These are phyloP conservation scores for Argentina silus DNA, from an alignment of 2,797 vertebrate species.

Conservation along the genomic window DNA sequence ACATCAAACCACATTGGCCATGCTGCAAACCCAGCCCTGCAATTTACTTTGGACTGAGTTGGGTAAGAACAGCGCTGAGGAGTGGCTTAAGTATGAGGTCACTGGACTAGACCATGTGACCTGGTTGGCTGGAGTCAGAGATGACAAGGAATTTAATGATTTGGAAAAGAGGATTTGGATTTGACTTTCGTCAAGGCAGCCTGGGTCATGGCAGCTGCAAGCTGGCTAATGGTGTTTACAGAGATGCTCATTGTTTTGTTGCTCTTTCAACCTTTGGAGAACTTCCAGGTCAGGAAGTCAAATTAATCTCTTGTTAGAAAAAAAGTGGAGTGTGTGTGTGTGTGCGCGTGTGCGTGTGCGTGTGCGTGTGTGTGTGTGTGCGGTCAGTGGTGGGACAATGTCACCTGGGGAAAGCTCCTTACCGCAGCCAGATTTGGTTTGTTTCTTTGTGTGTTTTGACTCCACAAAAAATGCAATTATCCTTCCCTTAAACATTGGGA, in stretches of 20 bases:
- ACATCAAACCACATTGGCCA: not conserved
- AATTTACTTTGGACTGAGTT: not conserved
- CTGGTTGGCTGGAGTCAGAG: slow-evolving; percentile 30
- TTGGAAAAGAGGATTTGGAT: slow-evolving; percentile 41
- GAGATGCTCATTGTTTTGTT: slow-evolving; percentile 24
- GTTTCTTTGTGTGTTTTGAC: not conserved
- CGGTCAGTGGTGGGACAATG: not conserved
- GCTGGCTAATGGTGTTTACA: slow-evolving; percentile 21
- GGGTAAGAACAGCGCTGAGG: slow-evolving; percentile 26
- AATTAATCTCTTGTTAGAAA: not conserved
- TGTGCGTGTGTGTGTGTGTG: not conserved
- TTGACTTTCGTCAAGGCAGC: slow-evolving; percentile 10
- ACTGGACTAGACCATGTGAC: slow-evolving; percentile 64
- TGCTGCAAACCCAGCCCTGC: not conserved
- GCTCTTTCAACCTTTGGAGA: not conserved
- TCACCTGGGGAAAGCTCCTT: not conserved
- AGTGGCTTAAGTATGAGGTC: slow-evolving; percentile 64
- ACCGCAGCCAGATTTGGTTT: not conserved
- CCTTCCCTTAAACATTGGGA: not conserved
- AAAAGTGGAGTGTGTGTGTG: not conserved
- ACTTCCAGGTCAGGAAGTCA: not conserved
- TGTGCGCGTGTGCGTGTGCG: not conserved
- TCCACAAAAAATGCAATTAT: not conserved
- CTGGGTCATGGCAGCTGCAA: slow-evolving; percentile 22
- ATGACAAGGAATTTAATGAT: slow-evolving; percentile 49